phyloP scores from a whole-genome alignment of 2,113 vertebrate genomes.

The Tetrao urogallus region DNA sequence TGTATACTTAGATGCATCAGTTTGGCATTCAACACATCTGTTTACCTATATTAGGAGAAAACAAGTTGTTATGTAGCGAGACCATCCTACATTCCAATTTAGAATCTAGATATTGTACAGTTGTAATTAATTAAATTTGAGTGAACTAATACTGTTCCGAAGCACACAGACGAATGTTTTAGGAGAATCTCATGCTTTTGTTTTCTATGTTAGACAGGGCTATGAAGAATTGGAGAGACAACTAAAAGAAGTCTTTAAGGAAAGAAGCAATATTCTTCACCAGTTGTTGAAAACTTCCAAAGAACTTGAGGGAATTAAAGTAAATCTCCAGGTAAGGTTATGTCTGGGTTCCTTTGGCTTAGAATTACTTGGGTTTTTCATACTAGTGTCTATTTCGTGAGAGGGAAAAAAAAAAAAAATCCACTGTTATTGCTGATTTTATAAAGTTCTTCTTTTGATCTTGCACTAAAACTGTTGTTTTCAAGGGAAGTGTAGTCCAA shows the following conservation, averaged over 20 bases:
- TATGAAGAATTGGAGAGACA: conserved; percentile 93
- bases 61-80: neutral
- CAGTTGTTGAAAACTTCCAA: conserved; percentile 94
- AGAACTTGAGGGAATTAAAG: conserved; percentile 93
- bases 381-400: neutral
- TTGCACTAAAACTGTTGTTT: neutral
- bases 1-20: neutral
- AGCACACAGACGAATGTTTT: neutral
- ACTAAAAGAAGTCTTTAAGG: conserved; percentile 93
- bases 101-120: neutral
- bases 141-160: neutral
- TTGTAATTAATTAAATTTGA: neutral
- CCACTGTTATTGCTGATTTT: neutral
- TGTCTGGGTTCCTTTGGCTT: neutral
- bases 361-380: neutral
- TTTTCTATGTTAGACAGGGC: conserved; percentile 87
- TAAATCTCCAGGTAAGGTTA: conserved; percentile 89
- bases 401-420: neutral
- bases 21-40: neutral
- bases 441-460: neutral
- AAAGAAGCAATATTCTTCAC: conserved; percentile 89
- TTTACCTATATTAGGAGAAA: neutral
- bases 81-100: neutral
- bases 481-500: neutral
- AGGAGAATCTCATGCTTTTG: conserved; percentile 49